These are phyloP conservation scores for Brienomyrus longianalis DNA, from an alignment of 2,113 vertebrate species.

Conservation along the genomic window DNA sequence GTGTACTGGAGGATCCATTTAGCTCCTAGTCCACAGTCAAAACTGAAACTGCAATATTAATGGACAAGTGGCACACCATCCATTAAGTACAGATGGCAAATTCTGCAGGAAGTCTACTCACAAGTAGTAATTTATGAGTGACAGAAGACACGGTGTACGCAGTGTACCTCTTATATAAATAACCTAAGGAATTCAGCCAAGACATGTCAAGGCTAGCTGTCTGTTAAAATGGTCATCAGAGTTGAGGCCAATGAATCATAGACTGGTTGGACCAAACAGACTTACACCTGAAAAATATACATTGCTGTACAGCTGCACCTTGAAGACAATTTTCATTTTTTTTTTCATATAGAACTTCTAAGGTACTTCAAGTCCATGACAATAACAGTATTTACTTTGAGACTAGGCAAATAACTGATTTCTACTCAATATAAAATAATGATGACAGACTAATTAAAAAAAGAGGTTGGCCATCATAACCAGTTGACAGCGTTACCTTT, in stretches of 20 bases:
- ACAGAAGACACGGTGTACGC: neutral
- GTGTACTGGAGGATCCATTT: neutral
- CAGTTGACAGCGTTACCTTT: neutral
- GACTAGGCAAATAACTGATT: neutral
- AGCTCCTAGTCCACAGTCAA: neutral
- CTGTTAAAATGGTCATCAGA: neutral
- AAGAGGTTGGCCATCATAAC: neutral
- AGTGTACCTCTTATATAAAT: neutral
- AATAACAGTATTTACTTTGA: neutral
- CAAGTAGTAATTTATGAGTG: conserved; percentile 1
- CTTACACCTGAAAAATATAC: neutral
- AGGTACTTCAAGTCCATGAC: neutral
- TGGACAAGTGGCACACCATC: neutral
- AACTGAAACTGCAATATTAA: neutral
- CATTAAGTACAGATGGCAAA: neutral
- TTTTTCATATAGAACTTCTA: neutral
- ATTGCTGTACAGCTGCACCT: neutral
- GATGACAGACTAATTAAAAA: neutral
- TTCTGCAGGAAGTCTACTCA: neutral
- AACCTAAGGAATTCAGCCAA: neutral
- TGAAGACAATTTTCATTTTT: neutral
- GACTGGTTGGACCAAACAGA: neutral
- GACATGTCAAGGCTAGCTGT: conserved; percentile 2
- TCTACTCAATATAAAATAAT: neutral
- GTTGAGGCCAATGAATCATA: neutral